Percentiles rank a stretch among this genome's conserved stretches.
Conservation (phyloP, 2,113 vertebrate species). For the Megalops atlanticus region DNA sequence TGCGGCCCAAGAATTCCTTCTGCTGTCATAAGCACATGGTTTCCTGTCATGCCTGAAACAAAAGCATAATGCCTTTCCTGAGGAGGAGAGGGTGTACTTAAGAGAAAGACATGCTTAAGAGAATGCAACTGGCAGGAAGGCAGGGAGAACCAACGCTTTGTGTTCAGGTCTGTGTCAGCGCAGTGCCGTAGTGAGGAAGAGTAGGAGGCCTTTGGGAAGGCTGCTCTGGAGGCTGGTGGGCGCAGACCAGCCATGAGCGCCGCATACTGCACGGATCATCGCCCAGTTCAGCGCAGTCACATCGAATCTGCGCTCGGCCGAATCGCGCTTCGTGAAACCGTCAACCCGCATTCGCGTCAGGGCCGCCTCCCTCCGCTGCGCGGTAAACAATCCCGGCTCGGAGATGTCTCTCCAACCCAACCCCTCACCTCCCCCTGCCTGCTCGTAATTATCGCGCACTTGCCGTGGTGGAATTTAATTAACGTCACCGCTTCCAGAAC, state of each 20-base stretch:
- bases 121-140: constrained; percentile 93
- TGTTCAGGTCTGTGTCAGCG: constrained; percentile 84
- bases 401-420: constrained; percentile 77
- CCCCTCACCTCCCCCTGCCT: too few species aligned
- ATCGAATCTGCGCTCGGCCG: constrained; percentile 94
- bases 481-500: neutral
- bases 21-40: too few species aligned
- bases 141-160: constrained; percentile 77
- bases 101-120: constrained; percentile 69
- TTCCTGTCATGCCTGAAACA: too few species aligned
- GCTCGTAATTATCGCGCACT: constrained; percentile 59
- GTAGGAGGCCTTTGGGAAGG: constrained; percentile 75
- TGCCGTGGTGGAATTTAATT: neutral
- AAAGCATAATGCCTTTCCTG: neutral
- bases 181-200: constrained; percentile 75
- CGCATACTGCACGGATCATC: constrained; percentile 99
- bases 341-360: constrained; percentile 96
- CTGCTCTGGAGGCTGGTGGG: constrained; percentile 88
- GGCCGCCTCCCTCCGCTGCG: constrained; percentile 83
- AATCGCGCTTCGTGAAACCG: constrained; percentile 96
- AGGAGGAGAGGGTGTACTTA: neutral
- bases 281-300: constrained; percentile 97
- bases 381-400: constrained; percentile 87
- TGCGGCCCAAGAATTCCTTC: too few species aligned
- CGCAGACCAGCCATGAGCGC: constrained; percentile 93